Evolutionary conservation across 1,140 invertebrate species (phyloP), one percentile per base, ranked within the genome.

Genomic region (Drosophila cardini): DNA sequence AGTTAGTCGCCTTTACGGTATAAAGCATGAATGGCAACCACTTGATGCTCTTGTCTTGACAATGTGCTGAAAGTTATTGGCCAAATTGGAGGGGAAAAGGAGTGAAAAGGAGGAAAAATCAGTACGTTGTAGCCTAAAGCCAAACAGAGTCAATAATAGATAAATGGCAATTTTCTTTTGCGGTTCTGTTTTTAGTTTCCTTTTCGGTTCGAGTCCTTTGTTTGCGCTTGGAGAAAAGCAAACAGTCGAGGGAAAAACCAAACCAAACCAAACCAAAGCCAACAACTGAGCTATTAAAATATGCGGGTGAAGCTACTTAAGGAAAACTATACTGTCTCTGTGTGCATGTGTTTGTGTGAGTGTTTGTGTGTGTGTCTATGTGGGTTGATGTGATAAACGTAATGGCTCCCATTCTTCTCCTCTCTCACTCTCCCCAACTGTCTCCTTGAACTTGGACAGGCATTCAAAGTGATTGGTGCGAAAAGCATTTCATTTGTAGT

Each of bases 141-240:
- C 53, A 15, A 63, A 30, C 67, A 76, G 77, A 84, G 85, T 89
- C 84, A 89, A 89, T 89, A 89, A 74, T 73, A 90, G 85, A 84
- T 84, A 87, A 87, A 87, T 87, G 85, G 84, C 84, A 84, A 87
- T 87, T 87, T 86, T 84, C 83, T 87, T 53, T 89, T 72, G 74
- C 61, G 55, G 72, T 42, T 48, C 60, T 60, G 38, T 46, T 53
- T 61, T 77, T 48, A 43, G 56, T 52, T 56, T 50, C 50, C 50
- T 58, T 60, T 60, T 69, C 42, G 60, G 26, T 62, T 58, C 7
- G 46, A 40, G 55, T 46, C 40, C 60, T 71, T 89, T 89, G 84
- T 89, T 89, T 84, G 85, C 71, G 61, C 80, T 85, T 89, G 65
- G 64, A 80, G 85, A 84, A 84, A 78, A 69, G 68, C 77, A 89